Base-by-base conservation (phyloP, 2,888 invertebrate species). In the Autographa pulchrina region DNA sequence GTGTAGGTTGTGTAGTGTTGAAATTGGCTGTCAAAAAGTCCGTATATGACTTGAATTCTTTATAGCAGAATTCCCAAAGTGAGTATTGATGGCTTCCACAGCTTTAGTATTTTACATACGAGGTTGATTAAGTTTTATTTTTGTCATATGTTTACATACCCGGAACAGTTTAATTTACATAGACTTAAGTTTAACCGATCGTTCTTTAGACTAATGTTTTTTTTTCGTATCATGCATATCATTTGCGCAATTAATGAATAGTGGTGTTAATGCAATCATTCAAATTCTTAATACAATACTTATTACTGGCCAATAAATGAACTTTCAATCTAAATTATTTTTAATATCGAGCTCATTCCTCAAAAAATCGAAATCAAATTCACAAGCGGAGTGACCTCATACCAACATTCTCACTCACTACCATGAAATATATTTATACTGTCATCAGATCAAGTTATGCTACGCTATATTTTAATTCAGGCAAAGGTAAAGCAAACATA, bases 381-480 rank as follows among this genome's bases (percentile, higher is more conserved):
- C 25, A 2, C 14, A 65, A 31, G 59, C 6, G 6, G 62, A 32
- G 52, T 5, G n/a, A 62, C 74, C 81, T 32, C 68, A 69, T 68
- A 69, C 59, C 18, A 7, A 11, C 48, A n/a, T 77, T 62, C 62
- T 20, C 74, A 81, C 32, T 74, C 82, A 78, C 63, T 77, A 62
- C 6, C 18, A 18, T 62, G 71, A 78, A 69, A 43, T 31, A 70
- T 77, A 80, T 83, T 75, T 68, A 66, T 74, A 74, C 75, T 77
- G 82, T 81, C 84, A 85, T 81, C 78, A 70, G 75, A 77, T 65
- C 72, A 72, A 72, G 70, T 72, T 75, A 77, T 68, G 71, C 72
- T 75, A 74, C 73, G 70, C 74, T 80, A 81, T 84, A 86, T 81
- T 82, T 85, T 78, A 82, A 86, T 83, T 78, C 75, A 64, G 80